Evolutionary conservation across 2,888 invertebrate species (phyloP).

Genomic region (Zele albiditarsus): DNA sequence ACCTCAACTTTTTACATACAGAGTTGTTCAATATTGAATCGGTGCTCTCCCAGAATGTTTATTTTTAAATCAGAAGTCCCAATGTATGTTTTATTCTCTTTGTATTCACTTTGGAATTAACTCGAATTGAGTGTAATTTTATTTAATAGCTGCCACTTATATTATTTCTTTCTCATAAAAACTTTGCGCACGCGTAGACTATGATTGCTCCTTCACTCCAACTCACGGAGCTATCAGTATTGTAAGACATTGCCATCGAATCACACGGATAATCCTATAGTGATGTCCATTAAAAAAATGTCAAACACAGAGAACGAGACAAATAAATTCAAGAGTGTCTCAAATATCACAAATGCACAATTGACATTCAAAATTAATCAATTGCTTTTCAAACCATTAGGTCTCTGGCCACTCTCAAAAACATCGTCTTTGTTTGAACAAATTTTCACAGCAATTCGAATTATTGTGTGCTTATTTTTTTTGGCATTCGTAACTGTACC

Average conservation of each 20-base stretch:
- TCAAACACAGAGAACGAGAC: neutral
- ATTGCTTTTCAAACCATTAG: slow-evolving; percentile 59
- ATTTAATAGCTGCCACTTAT: neutral
- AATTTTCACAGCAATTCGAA: neutral
- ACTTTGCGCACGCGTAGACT: neutral
- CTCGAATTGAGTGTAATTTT: no score
- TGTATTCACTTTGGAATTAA: no score
- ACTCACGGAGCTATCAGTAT: neutral
- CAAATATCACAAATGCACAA: slow-evolving; percentile 22
- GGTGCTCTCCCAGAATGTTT: no score
- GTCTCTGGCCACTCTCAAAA: slow-evolving; percentile 35
- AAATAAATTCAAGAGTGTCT: neutral
- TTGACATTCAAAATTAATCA: slow-evolving; percentile 55
- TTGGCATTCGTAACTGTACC: slow-evolving; percentile 58
- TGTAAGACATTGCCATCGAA: neutral
- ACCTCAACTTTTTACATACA: no score
- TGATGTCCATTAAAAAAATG: neutral
- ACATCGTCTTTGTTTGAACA: neutral
- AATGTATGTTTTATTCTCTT: no score
- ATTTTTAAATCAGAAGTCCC: no score
- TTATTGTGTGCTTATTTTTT: slow-evolving; percentile 47
- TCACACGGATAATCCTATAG: neutral
- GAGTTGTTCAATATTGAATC: no score
- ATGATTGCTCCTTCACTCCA: neutral
- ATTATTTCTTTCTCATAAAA: neutral